Percentiles rank a stretch among this genome's conserved stretches.
Conservation (phyloP, 2,113 vertebrate species). For the Electrona antarctica region DNA sequence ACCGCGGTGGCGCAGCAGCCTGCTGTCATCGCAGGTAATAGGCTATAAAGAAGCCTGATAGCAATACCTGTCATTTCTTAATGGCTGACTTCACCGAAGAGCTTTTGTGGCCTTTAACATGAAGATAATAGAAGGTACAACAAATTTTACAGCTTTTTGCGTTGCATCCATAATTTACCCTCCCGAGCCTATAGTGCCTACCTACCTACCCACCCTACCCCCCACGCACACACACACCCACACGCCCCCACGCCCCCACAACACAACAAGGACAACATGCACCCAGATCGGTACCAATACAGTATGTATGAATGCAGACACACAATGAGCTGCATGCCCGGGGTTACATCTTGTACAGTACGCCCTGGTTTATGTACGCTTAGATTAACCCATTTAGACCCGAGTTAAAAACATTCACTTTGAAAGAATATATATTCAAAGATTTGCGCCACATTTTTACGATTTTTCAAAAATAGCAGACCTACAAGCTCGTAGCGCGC, state of each 20-base stretch:
- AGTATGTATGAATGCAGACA: background rate
- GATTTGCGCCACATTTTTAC: no score
- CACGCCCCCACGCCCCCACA: slow-evolving; percentile 80
- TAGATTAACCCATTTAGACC: no score
- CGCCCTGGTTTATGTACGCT: slow-evolving; percentile 1
- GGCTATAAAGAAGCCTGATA: slow-evolving; percentile 99
- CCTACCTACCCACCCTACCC: slow-evolving; percentile 81
- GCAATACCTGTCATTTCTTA: slow-evolving; percentile 99
- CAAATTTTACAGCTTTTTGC: slow-evolving; percentile 99
- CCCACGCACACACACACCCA: slow-evolving; percentile 90
- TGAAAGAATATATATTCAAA: no score
- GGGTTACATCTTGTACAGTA: no score
- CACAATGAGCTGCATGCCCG: no score
- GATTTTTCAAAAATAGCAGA: no score
- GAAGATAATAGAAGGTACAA: slow-evolving; percentile 99
- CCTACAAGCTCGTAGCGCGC: no score
- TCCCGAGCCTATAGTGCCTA: slow-evolving; percentile 81
- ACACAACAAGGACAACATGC: slow-evolving; percentile 80
- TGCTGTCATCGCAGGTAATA: slow-evolving; percentile 99
- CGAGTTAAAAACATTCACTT: no score
- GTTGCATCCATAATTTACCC: slow-evolving; percentile 99
- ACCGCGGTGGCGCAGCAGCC: slow-evolving; percentile 97
- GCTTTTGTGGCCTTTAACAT: slow-evolving; percentile 99
- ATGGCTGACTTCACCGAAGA: slow-evolving; percentile 99
- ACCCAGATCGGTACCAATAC: slow-evolving; percentile 39